These are phyloP conservation scores for Parazoanthus swiftii DNA, from an alignment of 92 coral and sea anemone species.

Conservation along the genomic window DNA sequence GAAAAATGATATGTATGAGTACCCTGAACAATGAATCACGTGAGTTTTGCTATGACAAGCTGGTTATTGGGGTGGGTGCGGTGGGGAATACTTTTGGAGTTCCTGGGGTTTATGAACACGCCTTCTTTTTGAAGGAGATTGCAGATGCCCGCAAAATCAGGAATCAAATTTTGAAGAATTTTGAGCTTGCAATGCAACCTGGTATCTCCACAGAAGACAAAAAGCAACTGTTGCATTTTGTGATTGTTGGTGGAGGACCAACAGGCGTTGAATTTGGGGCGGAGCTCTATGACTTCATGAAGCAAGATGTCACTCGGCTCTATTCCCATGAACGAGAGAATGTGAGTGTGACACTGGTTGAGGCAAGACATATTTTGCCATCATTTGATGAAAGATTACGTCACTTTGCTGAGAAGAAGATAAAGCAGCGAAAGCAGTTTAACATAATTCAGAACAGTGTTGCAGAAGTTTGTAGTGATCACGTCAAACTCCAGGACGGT, in stretches of 20 bases:
- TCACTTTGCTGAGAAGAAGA: conserved; percentile 89
- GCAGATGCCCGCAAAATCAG: conserved; percentile 98
- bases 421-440: conserved; percentile 86
- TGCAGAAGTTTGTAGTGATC: conserved; percentile 68
- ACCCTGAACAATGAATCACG: conserved; percentile 72
- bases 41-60: conserved; percentile 80
- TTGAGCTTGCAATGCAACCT: conserved; percentile 96
- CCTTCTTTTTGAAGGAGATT: conserved; percentile 90
- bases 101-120: conserved; percentile 89
- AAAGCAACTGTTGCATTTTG: conserved; percentile 78
- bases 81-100: conserved; percentile 95
- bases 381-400: conserved; percentile 91
- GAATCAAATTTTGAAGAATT: conserved; percentile 91
- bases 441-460: conserved; percentile 86
- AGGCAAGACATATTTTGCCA: conserved; percentile 94
- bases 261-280: conserved; percentile 99
- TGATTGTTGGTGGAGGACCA: conserved; percentile 98
- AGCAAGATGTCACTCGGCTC: conserved; percentile 87
- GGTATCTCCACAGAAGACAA: conserved; percentile 76
- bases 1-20: conserved; percentile 69
- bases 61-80: conserved; percentile 95
- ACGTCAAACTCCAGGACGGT: conserved; percentile 84
- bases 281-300: conserved; percentile 92
- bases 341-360: conserved; percentile 88
- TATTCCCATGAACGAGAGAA: conserved; percentile 83